phyloP scores from a whole-genome alignment of 30 jellyfish, hydroid and myxozoan genomes.

The Catostylus mosaicus region DNA sequence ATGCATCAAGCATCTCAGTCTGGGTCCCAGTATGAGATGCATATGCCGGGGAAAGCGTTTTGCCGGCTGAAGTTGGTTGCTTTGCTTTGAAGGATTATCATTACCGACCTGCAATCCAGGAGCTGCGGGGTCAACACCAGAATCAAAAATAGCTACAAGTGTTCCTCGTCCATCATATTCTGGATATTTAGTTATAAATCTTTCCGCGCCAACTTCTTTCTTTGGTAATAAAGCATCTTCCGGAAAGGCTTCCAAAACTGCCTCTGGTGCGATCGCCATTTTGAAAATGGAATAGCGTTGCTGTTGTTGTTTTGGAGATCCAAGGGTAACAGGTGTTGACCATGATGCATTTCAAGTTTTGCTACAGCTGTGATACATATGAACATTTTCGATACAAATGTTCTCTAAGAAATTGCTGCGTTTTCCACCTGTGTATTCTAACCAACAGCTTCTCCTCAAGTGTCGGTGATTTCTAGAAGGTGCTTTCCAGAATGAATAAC shows the following conservation, averaged over 20 bases:
- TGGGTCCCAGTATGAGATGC: too few species aligned
- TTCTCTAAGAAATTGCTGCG: not conserved
- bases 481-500: not conserved
- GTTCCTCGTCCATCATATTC: conserved; percentile 86
- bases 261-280: conserved; percentile 80
- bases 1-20: too few species aligned
- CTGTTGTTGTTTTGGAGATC: conserved; percentile 35
- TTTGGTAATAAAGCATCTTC: conserved; percentile 87
- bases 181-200: conserved; percentile 78
- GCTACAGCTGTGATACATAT: not conserved
- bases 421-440: not conserved
- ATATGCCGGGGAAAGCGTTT: too few species aligned
- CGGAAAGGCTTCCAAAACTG: conserved; percentile 63
- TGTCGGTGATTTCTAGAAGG: not conserved
- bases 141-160: conserved; percentile 87
- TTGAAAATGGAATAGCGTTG: conserved; percentile 1
- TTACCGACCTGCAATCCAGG: conserved; percentile 96
- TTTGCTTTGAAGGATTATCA: too few species aligned
- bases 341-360: not conserved
- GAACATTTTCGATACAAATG: not conserved
- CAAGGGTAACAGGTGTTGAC: conserved; percentile 3
- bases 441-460: not conserved
- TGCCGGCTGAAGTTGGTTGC: too few species aligned
- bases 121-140: conserved; percentile 97
- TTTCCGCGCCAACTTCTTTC: conserved; percentile 87